phyloP scores from a whole-genome alignment of 2,113 vertebrate genomes.

The Ammodramus savannarum region DNA sequence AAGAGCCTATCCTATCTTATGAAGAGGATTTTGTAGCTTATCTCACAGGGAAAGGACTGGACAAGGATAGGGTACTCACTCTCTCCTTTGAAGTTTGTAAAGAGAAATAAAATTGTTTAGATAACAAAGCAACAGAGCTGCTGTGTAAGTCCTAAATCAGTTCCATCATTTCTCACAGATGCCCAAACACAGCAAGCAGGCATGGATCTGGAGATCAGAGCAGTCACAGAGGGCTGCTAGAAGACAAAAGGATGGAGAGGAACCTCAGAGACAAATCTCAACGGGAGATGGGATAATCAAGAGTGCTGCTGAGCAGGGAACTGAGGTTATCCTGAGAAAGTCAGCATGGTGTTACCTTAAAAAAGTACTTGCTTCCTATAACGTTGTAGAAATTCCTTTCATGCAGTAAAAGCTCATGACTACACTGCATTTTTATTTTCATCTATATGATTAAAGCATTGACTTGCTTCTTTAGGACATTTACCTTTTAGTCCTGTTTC shows the following conservation, averaged over 20 bases:
- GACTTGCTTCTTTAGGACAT: neutral
- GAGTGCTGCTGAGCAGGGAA: neutral
- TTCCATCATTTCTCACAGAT: neutral
- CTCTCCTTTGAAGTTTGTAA: neutral
- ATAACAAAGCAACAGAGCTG: neutral
- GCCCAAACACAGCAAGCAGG: neutral
- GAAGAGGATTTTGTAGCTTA: neutral
- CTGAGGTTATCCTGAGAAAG: neutral
- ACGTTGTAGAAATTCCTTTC: neutral
- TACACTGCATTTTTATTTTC: neutral
- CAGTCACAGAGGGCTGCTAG: neutral
- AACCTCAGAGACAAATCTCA: neutral
- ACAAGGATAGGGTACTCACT: neutral
- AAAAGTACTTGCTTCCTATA: neutral
- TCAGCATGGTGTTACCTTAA: neutral
- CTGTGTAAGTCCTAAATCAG: neutral
- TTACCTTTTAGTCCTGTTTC: neutral
- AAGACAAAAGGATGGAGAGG: neutral
- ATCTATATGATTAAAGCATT: neutral
- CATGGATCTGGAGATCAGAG: neutral
- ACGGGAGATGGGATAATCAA: neutral
- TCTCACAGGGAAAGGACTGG: neutral
- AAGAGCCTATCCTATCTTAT: neutral
- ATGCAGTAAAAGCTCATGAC: neutral
- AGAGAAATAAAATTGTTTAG: neutral